These are phyloP conservation scores for Enteromius trimaculatus DNA, from an alignment of 2,797 vertebrate species.

Conservation along the genomic window DNA sequence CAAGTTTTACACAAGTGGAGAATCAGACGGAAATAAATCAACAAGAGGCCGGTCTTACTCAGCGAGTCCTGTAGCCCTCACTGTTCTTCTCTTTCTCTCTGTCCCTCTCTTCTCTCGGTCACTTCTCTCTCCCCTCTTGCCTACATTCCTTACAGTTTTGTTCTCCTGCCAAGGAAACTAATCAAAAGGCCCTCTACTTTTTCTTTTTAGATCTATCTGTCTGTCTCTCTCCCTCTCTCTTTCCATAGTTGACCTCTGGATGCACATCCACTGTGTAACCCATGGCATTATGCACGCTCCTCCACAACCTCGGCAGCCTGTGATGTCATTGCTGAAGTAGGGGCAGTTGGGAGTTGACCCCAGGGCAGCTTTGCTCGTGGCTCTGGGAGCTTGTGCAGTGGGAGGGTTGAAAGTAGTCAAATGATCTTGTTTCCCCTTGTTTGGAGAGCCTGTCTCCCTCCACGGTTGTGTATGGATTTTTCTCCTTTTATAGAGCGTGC, in stretches of 20 bases:
- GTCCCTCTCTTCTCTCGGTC: conserved; percentile 67
- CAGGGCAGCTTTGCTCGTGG: conserved; percentile 65
- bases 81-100: conserved; percentile 59
- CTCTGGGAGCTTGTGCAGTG: conserved; percentile 59
- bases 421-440: conserved; percentile 65
- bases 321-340: conserved; percentile 69
- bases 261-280: conserved; percentile 49
- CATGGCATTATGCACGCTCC: conserved; percentile 64
- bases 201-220: conserved; percentile 68
- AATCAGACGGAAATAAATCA: conserved; percentile 69
- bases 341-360: conserved; percentile 67
- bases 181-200: conserved; percentile 78
- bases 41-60: conserved; percentile 69
- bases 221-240: conserved; percentile 45
- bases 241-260: conserved; percentile 7
- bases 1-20: conserved; percentile 1
- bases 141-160: conserved; percentile 90
- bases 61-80: conserved; percentile 65
- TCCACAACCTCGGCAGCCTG: conserved; percentile 63
- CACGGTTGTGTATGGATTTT: conserved; percentile 60
- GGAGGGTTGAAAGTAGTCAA: conserved; percentile 63
- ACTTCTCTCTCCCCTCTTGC: conserved; percentile 80
- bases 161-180: conserved; percentile 87
- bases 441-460: conserved; percentile 68
- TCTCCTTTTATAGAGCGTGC: conserved; percentile 69